Evolutionary conservation across 2,888 invertebrate species (phyloP).

Genomic region (Iphiclides podalirius): DNA sequence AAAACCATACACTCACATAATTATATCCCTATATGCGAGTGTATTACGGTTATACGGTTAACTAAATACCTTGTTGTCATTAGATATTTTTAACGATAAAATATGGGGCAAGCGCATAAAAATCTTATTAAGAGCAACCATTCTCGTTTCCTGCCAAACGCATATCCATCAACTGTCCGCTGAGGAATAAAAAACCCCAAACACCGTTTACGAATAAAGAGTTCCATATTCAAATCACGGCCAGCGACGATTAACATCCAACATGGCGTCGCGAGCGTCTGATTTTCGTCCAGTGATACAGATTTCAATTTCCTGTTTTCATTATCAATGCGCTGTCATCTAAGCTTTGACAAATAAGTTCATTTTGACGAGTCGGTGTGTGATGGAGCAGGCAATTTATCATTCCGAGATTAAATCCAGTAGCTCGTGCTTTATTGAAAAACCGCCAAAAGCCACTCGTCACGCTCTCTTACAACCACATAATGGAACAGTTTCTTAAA

Average conservation of each 20-base stretch:
- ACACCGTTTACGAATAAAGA: constrained; percentile 56
- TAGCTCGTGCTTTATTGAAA: constrained; percentile 44
- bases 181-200: constrained; percentile 40
- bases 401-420: constrained; percentile 51
- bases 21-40: too few species aligned
- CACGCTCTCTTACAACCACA: constrained; percentile 12
- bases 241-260: constrained; percentile 68
- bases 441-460: constrained; percentile 12
- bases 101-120: too few species aligned
- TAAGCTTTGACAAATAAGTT: constrained; percentile 76
- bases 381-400: constrained; percentile 62
- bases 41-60: too few species aligned
- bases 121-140: constrained; percentile 20
- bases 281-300: constrained; percentile 75
- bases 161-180: constrained; percentile 50
- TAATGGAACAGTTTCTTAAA: too few species aligned
- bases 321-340: constrained; percentile 67
- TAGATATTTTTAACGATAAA: too few species aligned
- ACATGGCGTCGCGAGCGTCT: constrained; percentile 53
- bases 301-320: constrained; percentile 76
- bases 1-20: too few species aligned
- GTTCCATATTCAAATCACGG: constrained; percentile 72
- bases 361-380: constrained; percentile 71
- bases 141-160: constrained; percentile 53
- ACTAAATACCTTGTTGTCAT: too few species aligned